These are phyloP conservation scores for Macropus fuliginosus DNA, from an alignment of 2,797 vertebrate genomes.

Conservation along the genomic window DNA sequence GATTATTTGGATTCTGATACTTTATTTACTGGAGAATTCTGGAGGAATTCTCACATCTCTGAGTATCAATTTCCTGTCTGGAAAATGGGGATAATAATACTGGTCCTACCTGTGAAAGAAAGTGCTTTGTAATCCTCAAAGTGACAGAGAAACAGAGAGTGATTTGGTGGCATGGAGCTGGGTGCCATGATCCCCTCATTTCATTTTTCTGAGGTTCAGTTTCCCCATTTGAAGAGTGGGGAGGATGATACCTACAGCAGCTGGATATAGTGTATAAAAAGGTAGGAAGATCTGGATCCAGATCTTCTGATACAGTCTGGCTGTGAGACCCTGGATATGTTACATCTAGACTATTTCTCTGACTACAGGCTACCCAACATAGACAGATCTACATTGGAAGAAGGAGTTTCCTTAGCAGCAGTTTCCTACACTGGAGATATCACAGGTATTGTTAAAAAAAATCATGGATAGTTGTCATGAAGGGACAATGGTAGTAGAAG, in stretches of 20 bases:
- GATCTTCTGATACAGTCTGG: not conserved
- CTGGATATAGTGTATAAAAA: not conserved
- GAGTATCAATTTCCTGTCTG: not conserved
- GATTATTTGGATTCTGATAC: not conserved
- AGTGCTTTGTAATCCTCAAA: not conserved
- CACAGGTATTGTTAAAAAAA: not conserved
- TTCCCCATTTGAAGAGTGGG: not conserved
- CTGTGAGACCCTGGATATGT: not conserved
- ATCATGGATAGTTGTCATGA: not conserved
- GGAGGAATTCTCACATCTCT: not conserved
- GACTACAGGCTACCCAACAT: not conserved
- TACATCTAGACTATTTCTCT: not conserved
- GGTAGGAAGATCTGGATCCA: not conserved
- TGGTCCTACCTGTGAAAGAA: not conserved
- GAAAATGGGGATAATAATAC: not conserved
- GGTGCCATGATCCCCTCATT: not conserved
- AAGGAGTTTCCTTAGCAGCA: not conserved
- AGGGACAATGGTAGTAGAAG: not conserved
- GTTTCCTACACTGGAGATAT: not conserved
- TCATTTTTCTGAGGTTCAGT: not conserved
- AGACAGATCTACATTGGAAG: not conserved
- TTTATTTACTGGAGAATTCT: not conserved
- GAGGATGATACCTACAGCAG: not conserved
- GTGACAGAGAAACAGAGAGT: not conserved
- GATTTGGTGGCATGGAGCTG: not conserved